Evolutionary conservation across 2,797 vertebrate genomes (phyloP).

Genomic region (Danio tinwini): DNA sequence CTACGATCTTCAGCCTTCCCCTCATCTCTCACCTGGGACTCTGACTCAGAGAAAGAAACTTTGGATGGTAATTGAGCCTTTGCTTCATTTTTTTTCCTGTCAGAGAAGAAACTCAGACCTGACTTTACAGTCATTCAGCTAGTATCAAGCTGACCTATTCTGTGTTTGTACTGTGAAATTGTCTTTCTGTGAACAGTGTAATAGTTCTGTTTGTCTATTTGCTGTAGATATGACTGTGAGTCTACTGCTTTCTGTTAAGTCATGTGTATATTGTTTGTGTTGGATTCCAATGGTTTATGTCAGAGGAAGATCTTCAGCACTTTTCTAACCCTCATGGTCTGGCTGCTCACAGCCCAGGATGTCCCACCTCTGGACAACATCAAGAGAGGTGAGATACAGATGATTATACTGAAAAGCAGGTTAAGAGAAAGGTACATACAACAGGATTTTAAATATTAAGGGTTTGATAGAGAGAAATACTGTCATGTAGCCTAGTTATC

Average conservation of each 20-base stretch:
- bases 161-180: constrained; percentile 39
- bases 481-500: not conserved
- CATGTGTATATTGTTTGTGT: constrained; percentile 65
- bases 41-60: constrained; percentile 82
- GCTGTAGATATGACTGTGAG: constrained; percentile 61
- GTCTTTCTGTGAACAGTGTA: constrained; percentile 17
- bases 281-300: constrained; percentile 65
- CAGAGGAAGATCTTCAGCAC: constrained; percentile 84
- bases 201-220: constrained; percentile 28
- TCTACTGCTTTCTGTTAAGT: constrained; percentile 64
- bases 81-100: not conserved
- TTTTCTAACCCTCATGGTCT: constrained; percentile 85
- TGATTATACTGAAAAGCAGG: not conserved
- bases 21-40: constrained; percentile 84
- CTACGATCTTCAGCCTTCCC: constrained; percentile 78
- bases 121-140: not conserved
- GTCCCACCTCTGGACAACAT: constrained; percentile 74
- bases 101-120: not conserved
- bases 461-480: not conserved
- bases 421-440: constrained; percentile 1
- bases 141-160: not conserved
- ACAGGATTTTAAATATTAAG: not conserved
- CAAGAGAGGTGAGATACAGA: constrained; percentile 73
- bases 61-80: constrained; percentile 73
- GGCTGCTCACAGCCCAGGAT: constrained; percentile 84